Conservation (phyloP, 2,797 vertebrate species). For the Eupleurogrammus muticus region DNA sequence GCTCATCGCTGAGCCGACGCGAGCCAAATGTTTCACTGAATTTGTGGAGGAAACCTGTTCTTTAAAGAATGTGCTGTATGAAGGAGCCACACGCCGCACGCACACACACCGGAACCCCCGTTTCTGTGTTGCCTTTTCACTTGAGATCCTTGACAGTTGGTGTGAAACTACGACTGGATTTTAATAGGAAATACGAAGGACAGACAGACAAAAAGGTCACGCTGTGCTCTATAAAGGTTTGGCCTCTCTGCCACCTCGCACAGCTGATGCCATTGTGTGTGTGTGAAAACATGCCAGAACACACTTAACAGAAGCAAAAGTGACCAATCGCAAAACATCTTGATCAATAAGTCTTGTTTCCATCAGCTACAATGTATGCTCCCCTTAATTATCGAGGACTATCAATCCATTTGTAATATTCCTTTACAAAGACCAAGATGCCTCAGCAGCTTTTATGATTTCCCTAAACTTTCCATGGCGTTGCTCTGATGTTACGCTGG, state of each 20-base stretch:
- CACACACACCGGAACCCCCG: neutral
- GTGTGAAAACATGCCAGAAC: neutral
- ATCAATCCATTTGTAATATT: neutral
- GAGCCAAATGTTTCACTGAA: neutral
- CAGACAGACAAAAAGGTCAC: constrained; percentile 53
- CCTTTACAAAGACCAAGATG: neutral
- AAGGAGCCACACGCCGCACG: neutral
- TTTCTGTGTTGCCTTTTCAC: constrained; percentile 29
- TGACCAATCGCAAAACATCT: neutral
- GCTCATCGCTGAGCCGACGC: neutral
- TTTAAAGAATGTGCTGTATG: neutral
- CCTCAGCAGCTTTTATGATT: constrained; percentile 14
- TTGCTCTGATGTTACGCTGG: constrained; percentile 29
- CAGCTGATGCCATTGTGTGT: constrained; percentile 51
- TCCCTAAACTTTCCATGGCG: constrained; percentile 17
- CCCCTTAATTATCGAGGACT: neutral
- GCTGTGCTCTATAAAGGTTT: constrained; percentile 44
- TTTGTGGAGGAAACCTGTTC: neutral
- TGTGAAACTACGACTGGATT: constrained; percentile 32
- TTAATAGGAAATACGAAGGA: constrained; percentile 46
- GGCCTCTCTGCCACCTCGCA: constrained; percentile 27
- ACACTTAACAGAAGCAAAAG: neutral
- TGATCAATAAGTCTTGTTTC: neutral
- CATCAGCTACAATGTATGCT: neutral
- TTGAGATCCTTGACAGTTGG: constrained; percentile 40